These are phyloP conservation scores for Loxodonta africana DNA, from an alignment of 2,113 vertebrate species.

Conservation along the genomic window DNA sequence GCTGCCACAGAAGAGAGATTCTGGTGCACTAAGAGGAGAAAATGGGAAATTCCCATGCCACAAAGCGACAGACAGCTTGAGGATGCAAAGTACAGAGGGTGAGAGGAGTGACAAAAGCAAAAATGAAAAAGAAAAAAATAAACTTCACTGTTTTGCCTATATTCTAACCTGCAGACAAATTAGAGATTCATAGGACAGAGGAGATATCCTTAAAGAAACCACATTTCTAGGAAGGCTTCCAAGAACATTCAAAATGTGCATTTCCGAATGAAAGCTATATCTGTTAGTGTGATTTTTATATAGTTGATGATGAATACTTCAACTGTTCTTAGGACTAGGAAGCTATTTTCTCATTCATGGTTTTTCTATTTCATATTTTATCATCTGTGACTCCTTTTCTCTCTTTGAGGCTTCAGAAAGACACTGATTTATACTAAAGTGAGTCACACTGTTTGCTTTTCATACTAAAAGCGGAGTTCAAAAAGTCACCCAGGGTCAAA, in stretches of 20 bases:
- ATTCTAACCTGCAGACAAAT: not conserved
- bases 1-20: not conserved
- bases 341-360: not conserved
- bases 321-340: not conserved
- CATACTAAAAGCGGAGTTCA: slow-evolving; percentile 52
- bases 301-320: not conserved
- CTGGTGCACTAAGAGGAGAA: not conserved
- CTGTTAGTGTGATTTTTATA: not conserved
- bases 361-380: slow-evolving; percentile 56
- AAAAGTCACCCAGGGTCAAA: slow-evolving; percentile 36
- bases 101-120: not conserved
- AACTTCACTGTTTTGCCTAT: not conserved
- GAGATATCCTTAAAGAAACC: not conserved
- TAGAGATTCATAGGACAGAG: not conserved
- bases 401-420: not conserved
- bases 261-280: not conserved
- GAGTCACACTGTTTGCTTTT: slow-evolving; percentile 55
- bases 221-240: not conserved
- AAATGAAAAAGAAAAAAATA: not conserved
- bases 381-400: slow-evolving; percentile 1
- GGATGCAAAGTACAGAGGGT: not conserved
- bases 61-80: not conserved
- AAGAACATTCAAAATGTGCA: not conserved
- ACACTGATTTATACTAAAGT: slow-evolving; percentile 41
- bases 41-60: not conserved